Evolutionary conservation across 2,113 vertebrate genomes (phyloP).

Genomic region (Lepisosteus osseus): DNA sequence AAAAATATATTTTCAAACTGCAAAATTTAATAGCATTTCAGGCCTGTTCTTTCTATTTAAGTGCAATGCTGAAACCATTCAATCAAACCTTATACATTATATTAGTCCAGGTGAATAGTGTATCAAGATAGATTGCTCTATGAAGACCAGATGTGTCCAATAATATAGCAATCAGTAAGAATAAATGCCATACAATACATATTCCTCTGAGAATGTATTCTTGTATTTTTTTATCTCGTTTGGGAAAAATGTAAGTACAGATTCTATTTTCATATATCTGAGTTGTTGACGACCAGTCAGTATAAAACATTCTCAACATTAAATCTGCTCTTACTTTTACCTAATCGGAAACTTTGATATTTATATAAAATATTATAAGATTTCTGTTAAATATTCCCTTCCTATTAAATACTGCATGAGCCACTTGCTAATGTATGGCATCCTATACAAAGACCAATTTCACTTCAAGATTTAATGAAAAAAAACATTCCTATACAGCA

Average conservation of each 20-base stretch:
- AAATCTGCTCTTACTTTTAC: constrained; percentile 70
- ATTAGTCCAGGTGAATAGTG: no score
- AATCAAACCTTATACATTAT: no score
- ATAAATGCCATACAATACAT: background rate
- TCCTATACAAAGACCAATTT: constrained; percentile 54
- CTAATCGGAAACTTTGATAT: constrained; percentile 65
- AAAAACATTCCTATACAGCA: background rate
- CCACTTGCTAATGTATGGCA: constrained; percentile 69
- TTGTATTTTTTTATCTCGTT: background rate
- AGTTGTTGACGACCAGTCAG: constrained; percentile 36
- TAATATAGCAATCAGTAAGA: no score
- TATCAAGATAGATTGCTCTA: no score
- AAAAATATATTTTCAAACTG: no score
- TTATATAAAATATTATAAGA: constrained; percentile 26
- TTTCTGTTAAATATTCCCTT: no score
- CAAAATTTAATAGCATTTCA: no score
- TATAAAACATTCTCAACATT: constrained; percentile 62
- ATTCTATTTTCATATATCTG: constrained; percentile 53
- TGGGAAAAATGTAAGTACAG: constrained; percentile 26
- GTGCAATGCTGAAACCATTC: no score
- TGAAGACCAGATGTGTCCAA: no score
- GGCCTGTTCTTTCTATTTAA: no score
- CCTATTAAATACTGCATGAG: constrained; percentile 29
- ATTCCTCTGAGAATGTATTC: background rate
- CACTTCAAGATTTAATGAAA: constrained; percentile 37